Conservation (phyloP, 2,113 vertebrate species). For the Hypanus sabinus region DNA sequence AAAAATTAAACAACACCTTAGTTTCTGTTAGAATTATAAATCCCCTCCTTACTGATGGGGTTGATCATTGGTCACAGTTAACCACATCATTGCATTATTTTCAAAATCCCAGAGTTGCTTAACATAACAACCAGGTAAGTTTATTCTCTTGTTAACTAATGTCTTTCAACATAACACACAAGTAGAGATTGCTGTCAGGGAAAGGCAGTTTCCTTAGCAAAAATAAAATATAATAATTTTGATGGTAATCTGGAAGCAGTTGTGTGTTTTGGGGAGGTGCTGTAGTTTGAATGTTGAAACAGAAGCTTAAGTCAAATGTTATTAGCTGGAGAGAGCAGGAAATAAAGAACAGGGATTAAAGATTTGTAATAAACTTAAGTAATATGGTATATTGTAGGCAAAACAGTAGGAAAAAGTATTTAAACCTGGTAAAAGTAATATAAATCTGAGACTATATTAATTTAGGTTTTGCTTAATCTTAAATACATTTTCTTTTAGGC, state of each 20-base stretch:
- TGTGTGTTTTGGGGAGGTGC: slow-evolving; percentile 75
- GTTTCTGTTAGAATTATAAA: background rate
- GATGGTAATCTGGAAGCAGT: background rate
- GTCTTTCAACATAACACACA: background rate
- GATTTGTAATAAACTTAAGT: background rate
- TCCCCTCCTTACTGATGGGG: background rate
- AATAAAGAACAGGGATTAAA: background rate
- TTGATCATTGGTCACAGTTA: background rate
- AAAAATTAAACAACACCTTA: background rate
- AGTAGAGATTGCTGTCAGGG: background rate
- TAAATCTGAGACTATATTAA: background rate
- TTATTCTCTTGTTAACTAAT: background rate
- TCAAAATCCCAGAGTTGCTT: background rate
- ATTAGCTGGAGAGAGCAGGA: background rate
- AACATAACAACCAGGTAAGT: background rate
- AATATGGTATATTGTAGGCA: background rate
- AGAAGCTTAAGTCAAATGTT: background rate
- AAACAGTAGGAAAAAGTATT: background rate
- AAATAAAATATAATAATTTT: background rate
- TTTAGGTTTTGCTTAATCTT: background rate
- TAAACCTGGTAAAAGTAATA: background rate
- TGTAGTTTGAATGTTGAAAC: background rate
- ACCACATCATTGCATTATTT: background rate
- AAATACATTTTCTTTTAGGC: slow-evolving; percentile 57
- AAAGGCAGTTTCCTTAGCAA: background rate